Evolutionary conservation across 2,888 invertebrate genomes (phyloP), one percentile per base, ranked within the genome.

Genomic region (Eucera pruinosa): DNA sequence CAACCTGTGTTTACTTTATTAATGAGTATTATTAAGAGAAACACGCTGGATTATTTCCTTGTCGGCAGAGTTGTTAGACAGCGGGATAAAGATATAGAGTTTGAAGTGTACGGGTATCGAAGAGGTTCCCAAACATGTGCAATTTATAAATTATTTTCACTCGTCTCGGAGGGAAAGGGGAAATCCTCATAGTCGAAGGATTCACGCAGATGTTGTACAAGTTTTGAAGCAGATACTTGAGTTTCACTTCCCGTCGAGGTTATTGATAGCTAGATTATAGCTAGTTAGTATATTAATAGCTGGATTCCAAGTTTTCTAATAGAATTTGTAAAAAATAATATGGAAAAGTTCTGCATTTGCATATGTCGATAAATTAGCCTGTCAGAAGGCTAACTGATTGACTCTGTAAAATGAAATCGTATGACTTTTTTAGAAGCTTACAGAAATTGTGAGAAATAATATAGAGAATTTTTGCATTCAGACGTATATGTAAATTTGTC

Each of bases 21-120:
- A 57, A 74, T 52, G 57, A 58, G 74, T 39, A 43, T 58, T 58
- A 68, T 50, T 58, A 25, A n/a, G 20, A 43, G 68, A 68, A 36
- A 36, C 43, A 25, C 39, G 33, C 15, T 48, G 9, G 54, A 48
- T 47, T 47, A 54, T 48, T 48, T 33, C 39, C 23, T 5, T 45
- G 15, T 6, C 3, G 11, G 20, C 18, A 30, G 48, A 50, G 18
- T 73, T 30, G 36, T 23, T 13, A 2, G 41, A 2, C n/a, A 23
- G n/a, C 30, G 39, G 18, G 62, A 23, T 13, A 25, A 13, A 25
- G 13, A 13, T 13, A n/a, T 3, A 23, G 1, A 2, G 18, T 13
- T 13, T 7, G 2, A 11, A 6, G 1, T n/a, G 18, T 13, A n/a
- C 13, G 20, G 4, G 7, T 15, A 4, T 1, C 5, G 43, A 9